Base-by-base conservation (phyloP, 2,888 invertebrate genomes). In the Meiosimyza decipiens region DNA sequence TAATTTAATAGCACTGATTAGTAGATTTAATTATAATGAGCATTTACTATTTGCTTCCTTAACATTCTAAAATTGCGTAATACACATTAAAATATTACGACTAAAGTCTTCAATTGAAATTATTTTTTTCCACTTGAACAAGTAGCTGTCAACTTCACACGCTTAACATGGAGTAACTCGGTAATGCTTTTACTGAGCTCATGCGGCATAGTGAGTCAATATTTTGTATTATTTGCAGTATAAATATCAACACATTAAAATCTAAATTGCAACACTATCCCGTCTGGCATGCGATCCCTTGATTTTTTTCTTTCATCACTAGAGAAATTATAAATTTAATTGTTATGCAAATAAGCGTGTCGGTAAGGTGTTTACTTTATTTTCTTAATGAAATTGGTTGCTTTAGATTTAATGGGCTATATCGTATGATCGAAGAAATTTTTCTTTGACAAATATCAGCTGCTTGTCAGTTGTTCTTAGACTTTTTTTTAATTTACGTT, bases 211-310 rank as follows among this genome's bases (percentile, higher is more conserved):
- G 16, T 47, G 52, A 50, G 71, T 49, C 67, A 67, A 72, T 62
- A 67, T 72, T 72, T 55, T 65, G 40, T 16, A 55, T 40, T 51
- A 11, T 67, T 55, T 57, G 62, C 60, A 54, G 28, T 16, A 47
- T 49, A 67, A 72, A 72, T 52, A 72, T 16, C 62, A 72, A 72
- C 72, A 72, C 67, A 72, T 62, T 72, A 55, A 54, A 62, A 70
- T 55, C 18, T 60, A 60, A 60, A 16, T 60, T 64, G 49, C 12
- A 64, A 28, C 28, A 50, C 15, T 47, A 16, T 62, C 33, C 13
- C 47, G 40, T n/a, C 4, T n/a, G 40, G 62, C 16, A 12, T 16
- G 28, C n/a, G 11, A 49, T 28, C 50, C 12, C 13, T 64, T 50
- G 64, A 3, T 22, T 22, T 49, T 16, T 63, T 18, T 18, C n/a